Conservation (phyloP, 1,140 invertebrate species). For the Bombus sylvicola region DNA sequence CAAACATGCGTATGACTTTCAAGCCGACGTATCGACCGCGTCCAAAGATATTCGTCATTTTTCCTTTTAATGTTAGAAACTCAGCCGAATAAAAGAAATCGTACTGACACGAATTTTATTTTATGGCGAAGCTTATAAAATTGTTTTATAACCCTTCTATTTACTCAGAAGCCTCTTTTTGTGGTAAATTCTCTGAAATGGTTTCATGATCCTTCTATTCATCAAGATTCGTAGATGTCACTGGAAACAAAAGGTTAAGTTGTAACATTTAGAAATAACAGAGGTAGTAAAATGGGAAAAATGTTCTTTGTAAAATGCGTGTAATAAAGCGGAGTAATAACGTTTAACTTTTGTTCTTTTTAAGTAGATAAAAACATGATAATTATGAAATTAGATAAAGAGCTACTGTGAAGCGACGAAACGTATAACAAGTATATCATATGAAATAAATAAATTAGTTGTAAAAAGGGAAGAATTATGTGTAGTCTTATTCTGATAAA, state of each 20-base stretch:
- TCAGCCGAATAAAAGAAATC: not conserved
- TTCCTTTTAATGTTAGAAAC: no score
- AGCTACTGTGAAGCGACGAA: not conserved
- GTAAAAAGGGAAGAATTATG: not conserved
- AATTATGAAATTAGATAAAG: not conserved
- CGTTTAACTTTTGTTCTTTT: not conserved
- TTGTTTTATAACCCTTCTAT: not conserved
- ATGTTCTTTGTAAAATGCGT: no score
- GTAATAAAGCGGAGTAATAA: not conserved
- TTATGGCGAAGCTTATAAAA: not conserved
- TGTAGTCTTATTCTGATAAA: not conserved
- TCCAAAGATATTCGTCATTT: not conserved
- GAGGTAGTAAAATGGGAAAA: not conserved
- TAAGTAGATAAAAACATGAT: not conserved
- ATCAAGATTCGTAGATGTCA: no score
- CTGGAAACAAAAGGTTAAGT: not conserved
- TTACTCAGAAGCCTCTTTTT: not conserved
- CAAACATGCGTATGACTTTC: not conserved
- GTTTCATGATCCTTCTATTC: not conserved
- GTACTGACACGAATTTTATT: not conserved
- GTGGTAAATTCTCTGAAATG: not conserved
- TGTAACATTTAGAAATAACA: not conserved
- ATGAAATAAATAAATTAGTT: not conserved
- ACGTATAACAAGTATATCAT: no score
- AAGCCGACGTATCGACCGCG: no score